A percentile compares a stretch with the other conserved stretches of the same genome.
phyloP scores from a whole-genome alignment of 1,140 invertebrate species.

The Neelides sp. region DNA sequence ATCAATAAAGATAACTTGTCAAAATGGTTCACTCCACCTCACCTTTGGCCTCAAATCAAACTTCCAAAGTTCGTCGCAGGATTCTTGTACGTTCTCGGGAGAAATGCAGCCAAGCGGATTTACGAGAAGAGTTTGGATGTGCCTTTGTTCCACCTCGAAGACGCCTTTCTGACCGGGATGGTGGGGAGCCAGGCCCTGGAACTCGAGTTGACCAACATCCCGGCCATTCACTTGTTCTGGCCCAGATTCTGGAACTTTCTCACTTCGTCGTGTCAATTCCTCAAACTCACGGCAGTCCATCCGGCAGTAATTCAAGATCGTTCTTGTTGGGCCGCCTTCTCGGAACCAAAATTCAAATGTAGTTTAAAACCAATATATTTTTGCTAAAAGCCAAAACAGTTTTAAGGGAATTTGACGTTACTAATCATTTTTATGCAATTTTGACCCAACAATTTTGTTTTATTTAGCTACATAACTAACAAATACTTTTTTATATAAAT shows the following conservation, averaged over 20 bases:
- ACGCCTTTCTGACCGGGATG: constrained; percentile 68
- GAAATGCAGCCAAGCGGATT: constrained; percentile 49
- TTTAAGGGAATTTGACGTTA: no score
- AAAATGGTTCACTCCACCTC: constrained; percentile 33
- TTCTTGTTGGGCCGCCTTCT: no score
- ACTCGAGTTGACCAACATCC: constrained; percentile 1
- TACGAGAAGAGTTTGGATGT: constrained; percentile 54
- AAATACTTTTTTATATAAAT: no score
- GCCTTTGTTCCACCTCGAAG: constrained; percentile 64
- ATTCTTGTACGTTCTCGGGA: constrained; percentile 58
- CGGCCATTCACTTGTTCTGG: background rate
- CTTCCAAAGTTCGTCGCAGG: constrained; percentile 32
- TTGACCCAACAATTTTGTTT: no score
- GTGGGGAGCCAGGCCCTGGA: constrained; percentile 3
- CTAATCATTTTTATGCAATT: no score
- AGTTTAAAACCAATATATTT: no score
- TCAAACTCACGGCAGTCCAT: background rate
- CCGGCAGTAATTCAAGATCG: no score
- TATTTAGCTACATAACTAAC: no score
- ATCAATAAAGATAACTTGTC: constrained; percentile 21
- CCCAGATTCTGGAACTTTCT: background rate
- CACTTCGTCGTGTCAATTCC: background rate
- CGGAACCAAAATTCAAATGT: no score
- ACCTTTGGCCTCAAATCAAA: constrained; percentile 25
- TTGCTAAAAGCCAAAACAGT: no score